Conservation (phyloP, 2,888 invertebrate species). For the Ochropleura leucogaster region DNA sequence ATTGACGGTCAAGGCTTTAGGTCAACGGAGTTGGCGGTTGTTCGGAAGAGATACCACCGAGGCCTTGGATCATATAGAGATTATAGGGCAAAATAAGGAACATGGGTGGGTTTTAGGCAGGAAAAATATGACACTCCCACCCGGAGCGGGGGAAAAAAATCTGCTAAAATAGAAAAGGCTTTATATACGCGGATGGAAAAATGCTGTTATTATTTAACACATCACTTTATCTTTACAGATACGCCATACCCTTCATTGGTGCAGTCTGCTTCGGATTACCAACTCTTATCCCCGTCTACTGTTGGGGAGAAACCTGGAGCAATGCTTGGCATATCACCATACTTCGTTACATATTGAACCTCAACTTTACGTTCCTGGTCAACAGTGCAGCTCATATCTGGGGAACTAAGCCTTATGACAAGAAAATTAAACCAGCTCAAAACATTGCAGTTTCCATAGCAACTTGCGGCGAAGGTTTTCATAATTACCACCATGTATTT, state of each 20-base stretch:
- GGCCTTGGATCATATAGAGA: too few relatives aligned
- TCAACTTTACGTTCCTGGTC: conserved; percentile 92
- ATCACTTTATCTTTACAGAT: conserved; percentile 75
- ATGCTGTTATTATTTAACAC: not conserved
- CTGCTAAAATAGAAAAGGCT: too few relatives aligned
- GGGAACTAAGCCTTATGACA: conserved; percentile 86
- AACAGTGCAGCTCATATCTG: conserved; percentile 92
- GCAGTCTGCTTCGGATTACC: conserved; percentile 89
- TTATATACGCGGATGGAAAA: too few relatives aligned
- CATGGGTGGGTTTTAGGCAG: too few relatives aligned
- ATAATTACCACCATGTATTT: conserved; percentile 78
- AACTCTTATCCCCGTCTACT: conserved; percentile 89
- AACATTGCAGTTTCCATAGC: conserved; percentile 64
- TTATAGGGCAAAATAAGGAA: too few relatives aligned
- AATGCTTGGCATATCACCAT: conserved; percentile 84
- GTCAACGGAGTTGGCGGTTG: too few relatives aligned
- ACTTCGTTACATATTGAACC: conserved; percentile 89
- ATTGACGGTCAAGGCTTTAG: too few relatives aligned
- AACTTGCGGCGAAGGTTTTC: conserved; percentile 78
- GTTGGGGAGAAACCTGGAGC: conserved; percentile 90
- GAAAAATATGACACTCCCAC: too few relatives aligned
- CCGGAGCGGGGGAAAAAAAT: too few relatives aligned
- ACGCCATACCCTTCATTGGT: conserved; percentile 91
- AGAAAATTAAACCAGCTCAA: conserved; percentile 70
- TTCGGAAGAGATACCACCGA: too few relatives aligned